Base-by-base conservation (phyloP, 1,140 invertebrate genomes). In the Rhagoletis pomonella region DNA sequence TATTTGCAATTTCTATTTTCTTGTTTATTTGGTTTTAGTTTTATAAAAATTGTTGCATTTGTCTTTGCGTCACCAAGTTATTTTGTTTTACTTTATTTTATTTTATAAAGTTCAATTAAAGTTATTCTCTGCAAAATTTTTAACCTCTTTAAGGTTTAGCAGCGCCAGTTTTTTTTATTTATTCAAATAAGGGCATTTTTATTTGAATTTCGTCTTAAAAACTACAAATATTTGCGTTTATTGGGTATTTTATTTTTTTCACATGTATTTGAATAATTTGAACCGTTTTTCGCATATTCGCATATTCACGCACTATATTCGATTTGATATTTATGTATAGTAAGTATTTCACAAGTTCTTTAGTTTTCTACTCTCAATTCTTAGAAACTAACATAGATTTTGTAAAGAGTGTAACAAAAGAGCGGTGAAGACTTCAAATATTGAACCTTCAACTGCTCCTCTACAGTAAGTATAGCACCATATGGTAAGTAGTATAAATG, bases 391-490 rank as follows among this genome's bases (percentile, higher is more conserved):
- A 50, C 29, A 3, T 47, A 55, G 62, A 86, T 17, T n/a, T 86
- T 86, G 85, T 86, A 86, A 86, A 86, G 85, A 86, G 85, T 81
- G 44, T 86, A 62, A 86, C 85, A 64, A 64, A 64, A 86, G 85
- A 64, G 59, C 58, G n/a, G 12, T 44, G 47, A 14, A 86, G 58
- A 19, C 58, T 86, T 50, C 73, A 55, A 81, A 86, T 86, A 64
- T 86, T 60, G 85, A 29, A 50, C 85, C 19, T 19, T 19, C 39
- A 62, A 60, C 14, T 5, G 58, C 85, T 86, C 85, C 39, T 65
- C 85, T 86, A 86, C 85, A 86, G 85, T 87, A 87, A 87, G 86
- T 87, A 87, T 87, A 87, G 86, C 86, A 87, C 86, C 86, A 87
- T 69, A 85, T 44, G 19, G 44, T 50, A 85, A 47, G 50, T 55